A percentile compares a stretch with the other conserved stretches of the same genome.
These are phyloP conservation scores for Littorina saxatilis DNA, from an alignment of 1,140 invertebrate species.

Conservation along the genomic window DNA sequence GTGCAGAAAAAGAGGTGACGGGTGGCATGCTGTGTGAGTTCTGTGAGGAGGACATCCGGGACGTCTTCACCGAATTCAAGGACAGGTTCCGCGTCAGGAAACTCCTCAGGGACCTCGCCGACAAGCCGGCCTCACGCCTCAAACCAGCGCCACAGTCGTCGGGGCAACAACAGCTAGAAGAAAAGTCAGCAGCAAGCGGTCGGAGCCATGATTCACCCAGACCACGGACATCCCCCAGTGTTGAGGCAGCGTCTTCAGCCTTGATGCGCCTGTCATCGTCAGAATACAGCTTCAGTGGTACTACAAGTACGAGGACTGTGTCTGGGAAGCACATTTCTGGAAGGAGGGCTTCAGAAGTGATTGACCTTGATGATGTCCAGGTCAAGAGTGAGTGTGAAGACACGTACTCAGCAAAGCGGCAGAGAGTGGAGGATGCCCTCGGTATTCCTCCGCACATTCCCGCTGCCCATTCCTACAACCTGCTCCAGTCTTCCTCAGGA, in stretches of 20 bases:
- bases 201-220: not conserved
- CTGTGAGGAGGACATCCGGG: constrained; percentile 57
- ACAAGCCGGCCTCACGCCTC: not conserved
- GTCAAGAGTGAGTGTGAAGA: not conserved
- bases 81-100: constrained; percentile 55
- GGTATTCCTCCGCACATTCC: not conserved
- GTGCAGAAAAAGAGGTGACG: constrained; percentile 54
- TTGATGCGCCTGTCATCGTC: not conserved
- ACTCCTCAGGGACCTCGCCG: constrained; percentile 46
- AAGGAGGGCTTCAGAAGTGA: not conserved
- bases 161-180: not conserved
- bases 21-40: constrained; percentile 56
- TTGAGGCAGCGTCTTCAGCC: not conserved
- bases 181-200: not conserved
- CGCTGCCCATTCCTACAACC: not conserved
- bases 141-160: not conserved
- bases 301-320: not conserved
- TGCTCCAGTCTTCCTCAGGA: not conserved
- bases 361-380: not conserved
- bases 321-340: not conserved
- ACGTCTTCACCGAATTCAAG: constrained; percentile 56
- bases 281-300: not conserved
- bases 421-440: not conserved
- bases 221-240: not conserved
- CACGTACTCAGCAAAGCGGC: not conserved